phyloP scores from a whole-genome alignment of 1,140 invertebrate genomes.

The Cydia amplana region DNA sequence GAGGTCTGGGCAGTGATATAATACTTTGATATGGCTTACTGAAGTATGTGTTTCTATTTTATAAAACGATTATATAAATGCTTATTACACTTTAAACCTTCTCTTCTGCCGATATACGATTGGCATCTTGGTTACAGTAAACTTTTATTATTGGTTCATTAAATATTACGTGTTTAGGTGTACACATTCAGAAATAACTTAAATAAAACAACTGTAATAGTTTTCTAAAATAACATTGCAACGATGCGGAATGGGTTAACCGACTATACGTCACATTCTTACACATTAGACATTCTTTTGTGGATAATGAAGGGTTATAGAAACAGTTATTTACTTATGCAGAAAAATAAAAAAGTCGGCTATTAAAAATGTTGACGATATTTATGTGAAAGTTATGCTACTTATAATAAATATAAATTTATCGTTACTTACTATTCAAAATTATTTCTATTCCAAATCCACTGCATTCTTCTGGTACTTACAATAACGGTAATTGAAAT shows the following conservation, averaged over 20 bases:
- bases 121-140: too few relatives aligned
- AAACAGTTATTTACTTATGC: neutral
- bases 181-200: too few relatives aligned
- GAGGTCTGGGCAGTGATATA: neutral
- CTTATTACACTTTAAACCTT: too few relatives aligned
- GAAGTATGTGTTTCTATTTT: too few relatives aligned
- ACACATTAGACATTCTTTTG: too few relatives aligned
- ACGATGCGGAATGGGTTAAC: too few relatives aligned
- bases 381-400: neutral
- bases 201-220: too few relatives aligned
- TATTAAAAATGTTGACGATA: neutral
- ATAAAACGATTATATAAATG: too few relatives aligned
- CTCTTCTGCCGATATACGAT: too few relatives aligned
- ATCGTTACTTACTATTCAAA: neutral
- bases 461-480: neutral
- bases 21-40: neutral
- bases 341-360: neutral
- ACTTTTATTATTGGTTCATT: too few relatives aligned
- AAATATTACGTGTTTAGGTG: too few relatives aligned
- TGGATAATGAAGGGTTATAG: neutral
- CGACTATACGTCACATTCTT: neutral
- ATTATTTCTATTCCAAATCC: neutral
- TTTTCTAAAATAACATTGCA: too few relatives aligned
- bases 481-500: slow-evolving; percentile 4
- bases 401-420: neutral